These are phyloP conservation scores for Drosophila simulans DNA, from an alignment of 1,140 invertebrate species.

Conservation along the genomic window DNA sequence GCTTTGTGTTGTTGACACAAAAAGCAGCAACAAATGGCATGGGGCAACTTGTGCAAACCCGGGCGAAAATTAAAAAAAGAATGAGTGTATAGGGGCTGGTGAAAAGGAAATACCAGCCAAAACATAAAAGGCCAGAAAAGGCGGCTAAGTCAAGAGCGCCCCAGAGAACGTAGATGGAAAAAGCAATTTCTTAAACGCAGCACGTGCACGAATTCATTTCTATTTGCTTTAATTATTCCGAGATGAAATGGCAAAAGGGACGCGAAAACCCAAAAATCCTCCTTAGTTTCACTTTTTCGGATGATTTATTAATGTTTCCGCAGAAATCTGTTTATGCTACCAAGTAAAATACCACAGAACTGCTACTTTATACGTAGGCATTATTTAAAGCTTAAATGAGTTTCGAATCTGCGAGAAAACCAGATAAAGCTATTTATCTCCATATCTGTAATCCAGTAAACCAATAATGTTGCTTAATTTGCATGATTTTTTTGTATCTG, in stretches of 20 bases:
- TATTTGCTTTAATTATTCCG: conserved; percentile 69
- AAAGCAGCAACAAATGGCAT: conserved; percentile 43
- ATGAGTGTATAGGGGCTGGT: conserved; percentile 1
- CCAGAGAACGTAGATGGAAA: conserved; percentile 35
- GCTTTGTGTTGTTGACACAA: conserved; percentile 68
- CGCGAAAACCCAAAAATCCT: conserved; percentile 33
- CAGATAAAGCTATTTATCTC: neutral
- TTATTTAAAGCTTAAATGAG: conserved; percentile 4
- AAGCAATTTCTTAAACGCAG: conserved; percentile 76
- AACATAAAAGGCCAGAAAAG: conserved; percentile 66
- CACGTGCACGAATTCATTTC: conserved; percentile 73
- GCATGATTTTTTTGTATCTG: neutral
- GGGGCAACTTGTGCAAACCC: conserved; percentile 57
- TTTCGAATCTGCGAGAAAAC: conserved; percentile 2
- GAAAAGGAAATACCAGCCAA: conserved; percentile 18
- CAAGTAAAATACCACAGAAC: neutral
- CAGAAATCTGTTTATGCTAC: conserved; percentile 16
- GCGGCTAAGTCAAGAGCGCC: conserved; percentile 45
- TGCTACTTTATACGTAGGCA: conserved; percentile 13
- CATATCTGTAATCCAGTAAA: conserved; percentile 1
- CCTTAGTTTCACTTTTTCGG: conserved; percentile 39
- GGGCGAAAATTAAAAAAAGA: conserved; percentile 52
- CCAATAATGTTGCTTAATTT: neutral
- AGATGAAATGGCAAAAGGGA: conserved; percentile 68
- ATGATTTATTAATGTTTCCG: conserved; percentile 42